Evolutionary conservation across 2,888 invertebrate species (phyloP).

Genomic region (Diachrysia chrysitis): DNA sequence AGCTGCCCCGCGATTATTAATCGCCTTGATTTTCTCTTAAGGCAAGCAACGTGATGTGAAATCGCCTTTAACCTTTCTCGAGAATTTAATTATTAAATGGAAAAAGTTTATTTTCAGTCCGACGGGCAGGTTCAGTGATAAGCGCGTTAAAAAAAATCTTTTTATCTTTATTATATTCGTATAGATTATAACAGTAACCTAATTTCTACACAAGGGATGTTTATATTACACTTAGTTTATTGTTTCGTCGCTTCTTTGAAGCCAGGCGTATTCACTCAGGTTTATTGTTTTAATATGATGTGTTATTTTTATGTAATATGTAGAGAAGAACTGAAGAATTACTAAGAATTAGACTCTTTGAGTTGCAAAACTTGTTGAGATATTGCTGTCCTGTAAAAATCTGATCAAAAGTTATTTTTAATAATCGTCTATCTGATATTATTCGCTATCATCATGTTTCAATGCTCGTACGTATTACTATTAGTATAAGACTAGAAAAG

Average conservation of each 20-base stretch:
- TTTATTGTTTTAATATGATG: constrained; percentile 5
- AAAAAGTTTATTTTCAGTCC: too few species aligned
- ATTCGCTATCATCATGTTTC: too few species aligned
- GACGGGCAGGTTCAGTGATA: too few species aligned
- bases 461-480: not conserved
- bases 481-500: not conserved
- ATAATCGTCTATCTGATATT: too few species aligned
- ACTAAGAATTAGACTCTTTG: not conserved
- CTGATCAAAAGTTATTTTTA: not conserved
- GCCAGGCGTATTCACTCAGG: not conserved
- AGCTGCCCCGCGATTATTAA: too few species aligned
- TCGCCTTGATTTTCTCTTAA: too few species aligned
- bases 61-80: too few species aligned
- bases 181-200: constrained; percentile 4
- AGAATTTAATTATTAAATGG: too few species aligned
- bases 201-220: constrained; percentile 17
- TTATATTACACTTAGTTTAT: constrained; percentile 11
- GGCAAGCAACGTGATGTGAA: too few species aligned
- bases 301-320: not conserved
- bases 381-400: not conserved
- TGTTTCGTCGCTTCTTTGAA: constrained; percentile 19
- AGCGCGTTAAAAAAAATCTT: too few species aligned
- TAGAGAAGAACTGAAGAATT: not conserved
- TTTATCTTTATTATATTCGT: too few species aligned
- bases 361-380: not conserved